Base-by-base conservation (phyloP, 2,888 invertebrate species). In the Nipponacmea schrenckii region DNA sequence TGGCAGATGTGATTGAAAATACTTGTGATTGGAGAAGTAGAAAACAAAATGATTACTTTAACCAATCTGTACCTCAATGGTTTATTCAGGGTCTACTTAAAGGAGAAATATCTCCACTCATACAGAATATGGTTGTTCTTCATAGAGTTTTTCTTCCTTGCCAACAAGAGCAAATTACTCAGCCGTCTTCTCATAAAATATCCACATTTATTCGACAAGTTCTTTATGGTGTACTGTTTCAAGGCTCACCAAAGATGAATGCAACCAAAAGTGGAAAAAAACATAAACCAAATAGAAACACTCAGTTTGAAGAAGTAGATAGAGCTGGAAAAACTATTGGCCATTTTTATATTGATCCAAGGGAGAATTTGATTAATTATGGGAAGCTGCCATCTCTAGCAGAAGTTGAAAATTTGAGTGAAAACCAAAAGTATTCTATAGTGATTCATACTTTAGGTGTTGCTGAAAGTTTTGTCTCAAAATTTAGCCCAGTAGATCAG, bases 21-120 rank as follows among this genome's bases (percentile, higher is more conserved):
- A 66, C 27, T 14, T 24, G 31, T 15, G 15, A 12, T n/a, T 45
- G 45, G 64, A 62, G 50, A 31, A 62, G 56, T 31, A 66, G 69
- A 17, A n/a, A 10, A 31, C 68, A 72, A 31, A 69, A 64, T n/a
- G 74, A 79, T 56, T 83, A 76, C 62, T 71, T 80, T 72, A 79
- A 80, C 0, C 70, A 71, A 26, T 3, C 27, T 0, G 67, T 91
- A 73, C 93, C 94, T 0, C 84, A 89, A 7, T 94, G 94, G 93
- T 93, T 95, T 84, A 85, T 92, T 2, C 89, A 92, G 48, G 91
- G 92, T 74, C 92, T 93, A 72, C 90, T 92, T 62, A 88, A 88
- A 3, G 93, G 92, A 39, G 83, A 90, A 62, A 91, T 94, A 77
- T 93, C 94, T 0, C 90, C 93, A 12, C 91, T 91, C 73, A 92